Base-by-base conservation (phyloP, 1,140 invertebrate genomes). In the Chrysopa pallens region DNA sequence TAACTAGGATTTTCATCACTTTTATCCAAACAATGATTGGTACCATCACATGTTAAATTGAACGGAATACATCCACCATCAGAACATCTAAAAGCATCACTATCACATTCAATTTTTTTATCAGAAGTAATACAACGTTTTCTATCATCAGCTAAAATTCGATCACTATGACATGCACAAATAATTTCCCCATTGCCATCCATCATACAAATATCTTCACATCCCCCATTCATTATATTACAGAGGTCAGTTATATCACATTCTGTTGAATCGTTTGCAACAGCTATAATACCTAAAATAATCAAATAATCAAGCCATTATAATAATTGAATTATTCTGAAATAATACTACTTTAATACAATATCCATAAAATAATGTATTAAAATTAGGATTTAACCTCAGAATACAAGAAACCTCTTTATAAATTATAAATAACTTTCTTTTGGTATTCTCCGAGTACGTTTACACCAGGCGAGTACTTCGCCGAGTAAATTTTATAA, bases 41-140 rank as follows among this genome's bases (percentile, higher is more conserved):
- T 64, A 12, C 73, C 72, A 60, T 92, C 78, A 57, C 88, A 92
- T 7, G 84, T 84, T 11, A 84, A 64, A 43, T 75, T 67, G 46
- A 72, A 67, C 0, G 84, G 80, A 46, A 94, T 80, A 59, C 86
- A 90, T 12, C 61, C 60, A 8, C 72, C 72, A 55, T 72, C 69
- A 0, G 61, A 56, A 53, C 80, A 82, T 33, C 56, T 33, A 33
- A 33, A 33, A 4, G 31, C 31, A 11, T 33, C 31, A 33, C 31
- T 33, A 33, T 33, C n/a, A 6, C 31, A 33, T 6, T 33, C 31
- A 9, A 33, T 33, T 33, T 33, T 33, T 31, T 29, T 41, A 29
- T 11, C 31, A 11, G 44, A 42, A 11, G 52, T 51, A 14, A 63
- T 55, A 56, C 74, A 76, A 17, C 69, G 58, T n/a, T 64, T 58